Percentiles rank a stretch among this genome's conserved stretches.
Conservation (phyloP, 2,797 vertebrate genomes). For the Peromyscus aztecus region DNA sequence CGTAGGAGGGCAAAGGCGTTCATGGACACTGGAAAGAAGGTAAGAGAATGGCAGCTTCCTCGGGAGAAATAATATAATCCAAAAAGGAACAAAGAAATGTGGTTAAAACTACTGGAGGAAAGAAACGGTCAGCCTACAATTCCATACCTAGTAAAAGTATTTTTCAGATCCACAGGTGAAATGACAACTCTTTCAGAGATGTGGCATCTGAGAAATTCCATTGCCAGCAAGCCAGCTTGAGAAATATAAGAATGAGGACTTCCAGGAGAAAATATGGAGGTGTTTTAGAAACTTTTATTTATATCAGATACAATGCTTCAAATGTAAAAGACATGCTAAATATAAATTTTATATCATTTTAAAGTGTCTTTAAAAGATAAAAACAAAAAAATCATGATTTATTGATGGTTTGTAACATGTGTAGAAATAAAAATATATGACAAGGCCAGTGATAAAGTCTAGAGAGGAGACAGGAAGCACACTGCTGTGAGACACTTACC, state of each 20-base stretch:
- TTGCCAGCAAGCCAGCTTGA: background rate
- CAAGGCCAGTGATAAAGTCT: background rate
- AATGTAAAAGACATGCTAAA: background rate
- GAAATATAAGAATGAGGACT: background rate
- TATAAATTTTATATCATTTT: conserved; percentile 1
- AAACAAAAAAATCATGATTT: background rate
- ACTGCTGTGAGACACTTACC: background rate
- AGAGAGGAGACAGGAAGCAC: background rate
- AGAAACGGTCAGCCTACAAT: background rate
- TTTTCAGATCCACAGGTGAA: background rate
- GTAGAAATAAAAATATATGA: background rate
- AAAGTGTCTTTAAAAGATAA: background rate
- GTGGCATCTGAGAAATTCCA: background rate
- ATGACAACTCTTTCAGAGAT: background rate
- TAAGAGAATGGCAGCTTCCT: background rate
- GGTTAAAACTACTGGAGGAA: background rate
- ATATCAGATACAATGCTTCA: background rate
- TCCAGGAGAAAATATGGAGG: background rate
- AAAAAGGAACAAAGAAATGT: background rate
- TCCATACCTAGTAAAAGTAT: background rate
- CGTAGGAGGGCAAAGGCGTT: background rate
- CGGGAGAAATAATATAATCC: background rate
- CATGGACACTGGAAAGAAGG: background rate
- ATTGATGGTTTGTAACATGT: background rate
- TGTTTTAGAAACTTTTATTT: background rate